phyloP scores from a whole-genome alignment of 2,797 vertebrate species.

The Mormyrops boulengeri region DNA sequence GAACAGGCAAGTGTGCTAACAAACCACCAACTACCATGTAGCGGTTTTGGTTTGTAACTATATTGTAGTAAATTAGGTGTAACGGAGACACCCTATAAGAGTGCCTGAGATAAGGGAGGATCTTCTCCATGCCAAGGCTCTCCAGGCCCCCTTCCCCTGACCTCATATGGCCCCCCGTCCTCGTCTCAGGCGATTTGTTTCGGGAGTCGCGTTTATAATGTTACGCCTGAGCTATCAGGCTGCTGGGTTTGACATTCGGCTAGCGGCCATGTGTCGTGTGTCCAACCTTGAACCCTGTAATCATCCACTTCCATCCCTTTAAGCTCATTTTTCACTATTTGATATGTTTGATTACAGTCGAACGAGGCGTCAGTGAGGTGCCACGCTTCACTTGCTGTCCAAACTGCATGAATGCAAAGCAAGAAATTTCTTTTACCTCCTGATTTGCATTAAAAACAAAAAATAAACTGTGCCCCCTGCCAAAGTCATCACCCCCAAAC shows the following conservation, averaged over 20 bases:
- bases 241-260: background rate
- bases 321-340: background rate
- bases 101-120: background rate
- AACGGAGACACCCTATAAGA: background rate
- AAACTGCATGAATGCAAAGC: background rate
- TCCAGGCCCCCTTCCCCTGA: background rate
- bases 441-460: constrained; percentile 12
- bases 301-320: background rate
- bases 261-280: background rate
- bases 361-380: background rate
- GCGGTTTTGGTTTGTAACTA: background rate
- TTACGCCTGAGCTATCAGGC: background rate
- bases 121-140: background rate
- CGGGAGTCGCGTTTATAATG: background rate
- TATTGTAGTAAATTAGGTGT: background rate
- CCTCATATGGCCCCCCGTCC: background rate
- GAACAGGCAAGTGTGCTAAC: background rate
- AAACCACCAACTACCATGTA: background rate
- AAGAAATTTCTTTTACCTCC: background rate
- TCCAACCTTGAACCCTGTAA: background rate
- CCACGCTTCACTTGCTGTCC: background rate
- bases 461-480: background rate
- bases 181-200: background rate
- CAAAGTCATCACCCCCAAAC: background rate
- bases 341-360: background rate